These are phyloP conservation scores for Cinclus mexicanus DNA, from an alignment of 2,113 vertebrate genomes.

Conservation along the genomic window DNA sequence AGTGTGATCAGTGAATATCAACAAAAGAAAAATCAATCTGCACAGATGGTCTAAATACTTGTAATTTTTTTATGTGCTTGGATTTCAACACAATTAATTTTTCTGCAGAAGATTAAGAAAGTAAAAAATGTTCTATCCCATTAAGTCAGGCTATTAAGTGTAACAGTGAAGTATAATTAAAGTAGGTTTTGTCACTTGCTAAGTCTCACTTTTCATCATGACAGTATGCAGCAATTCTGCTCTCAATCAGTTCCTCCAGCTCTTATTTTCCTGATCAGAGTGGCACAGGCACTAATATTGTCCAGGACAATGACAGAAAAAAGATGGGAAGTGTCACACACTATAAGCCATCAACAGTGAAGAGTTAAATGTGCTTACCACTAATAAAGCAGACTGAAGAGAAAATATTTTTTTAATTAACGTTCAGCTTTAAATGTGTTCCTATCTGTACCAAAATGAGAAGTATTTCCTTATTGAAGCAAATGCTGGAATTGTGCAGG, in stretches of 20 bases:
- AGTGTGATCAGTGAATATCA: background rate
- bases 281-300: background rate
- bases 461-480: background rate
- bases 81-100: background rate
- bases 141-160: background rate
- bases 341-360: background rate
- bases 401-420: background rate
- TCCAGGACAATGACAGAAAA: background rate
- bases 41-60: conserved; percentile 3
- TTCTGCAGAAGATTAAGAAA: background rate
- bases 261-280: background rate
- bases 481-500: background rate
- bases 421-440: background rate
- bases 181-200: background rate
- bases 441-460: background rate
- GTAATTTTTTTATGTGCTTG: background rate
- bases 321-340: background rate
- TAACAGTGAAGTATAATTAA: background rate
- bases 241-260: background rate
- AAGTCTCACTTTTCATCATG: background rate
- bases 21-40: background rate
- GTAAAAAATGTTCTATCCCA: background rate
- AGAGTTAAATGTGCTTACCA: background rate
- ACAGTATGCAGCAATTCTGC: background rate
- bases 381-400: background rate